phyloP scores from a whole-genome alignment of 1,140 invertebrate species.

The Elysia chlorotica region DNA sequence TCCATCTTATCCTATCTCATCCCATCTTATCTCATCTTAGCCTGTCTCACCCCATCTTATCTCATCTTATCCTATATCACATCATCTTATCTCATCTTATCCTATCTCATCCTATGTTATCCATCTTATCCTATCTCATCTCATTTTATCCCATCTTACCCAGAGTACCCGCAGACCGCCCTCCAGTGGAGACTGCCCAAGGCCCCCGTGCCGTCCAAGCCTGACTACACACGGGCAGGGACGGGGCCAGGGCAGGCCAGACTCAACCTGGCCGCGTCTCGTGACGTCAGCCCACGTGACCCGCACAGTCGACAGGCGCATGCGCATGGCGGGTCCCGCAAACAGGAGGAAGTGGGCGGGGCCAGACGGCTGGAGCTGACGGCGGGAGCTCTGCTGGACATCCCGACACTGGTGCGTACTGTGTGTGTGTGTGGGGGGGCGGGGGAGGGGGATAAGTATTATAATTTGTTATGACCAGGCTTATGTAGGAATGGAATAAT shows the following conservation, averaged over 20 bases:
- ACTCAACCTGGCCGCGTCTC: background rate
- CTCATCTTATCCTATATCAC: too few species aligned
- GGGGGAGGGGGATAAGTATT: background rate
- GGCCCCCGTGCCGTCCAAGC: constrained; percentile 44
- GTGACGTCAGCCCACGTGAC: background rate
- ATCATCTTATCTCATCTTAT: too few species aligned
- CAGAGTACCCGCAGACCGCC: constrained; percentile 33
- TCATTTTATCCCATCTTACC: too few species aligned
- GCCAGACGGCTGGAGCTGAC: background rate
- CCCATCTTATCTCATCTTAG: too few species aligned
- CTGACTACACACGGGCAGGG: constrained; percentile 43
- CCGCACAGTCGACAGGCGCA: background rate
- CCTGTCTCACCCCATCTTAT: too few species aligned
- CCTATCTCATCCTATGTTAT: too few species aligned
- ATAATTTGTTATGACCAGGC: too few species aligned
- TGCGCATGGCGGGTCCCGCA: background rate
- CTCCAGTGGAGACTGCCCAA: constrained; percentile 52
- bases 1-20: too few species aligned
- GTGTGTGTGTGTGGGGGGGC: background rate
- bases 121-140: too few species aligned
- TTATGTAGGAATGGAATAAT: too few species aligned
- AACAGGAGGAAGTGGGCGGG: background rate
- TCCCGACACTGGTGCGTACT: constrained; percentile 4
- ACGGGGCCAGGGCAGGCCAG: constrained; percentile 8
- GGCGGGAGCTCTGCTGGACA: background rate